phyloP scores from a whole-genome alignment of 2,113 vertebrate genomes.

The Mesocricetus auratus region DNA sequence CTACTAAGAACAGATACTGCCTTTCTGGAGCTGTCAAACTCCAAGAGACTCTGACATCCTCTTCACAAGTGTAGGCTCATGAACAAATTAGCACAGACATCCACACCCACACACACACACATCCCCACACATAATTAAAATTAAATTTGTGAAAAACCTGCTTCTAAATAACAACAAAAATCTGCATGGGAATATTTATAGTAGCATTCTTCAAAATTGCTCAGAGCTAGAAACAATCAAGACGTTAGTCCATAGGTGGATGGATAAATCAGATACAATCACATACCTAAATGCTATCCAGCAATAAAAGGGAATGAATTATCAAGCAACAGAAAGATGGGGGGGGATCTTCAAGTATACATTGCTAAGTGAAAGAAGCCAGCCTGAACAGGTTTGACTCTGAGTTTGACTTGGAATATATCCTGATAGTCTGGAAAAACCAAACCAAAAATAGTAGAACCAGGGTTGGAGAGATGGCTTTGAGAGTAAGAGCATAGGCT shows the following conservation, averaged over 20 bases:
- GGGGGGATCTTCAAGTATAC: neutral
- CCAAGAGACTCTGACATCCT: neutral
- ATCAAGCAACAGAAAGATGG: neutral
- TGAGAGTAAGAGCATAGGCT: neutral
- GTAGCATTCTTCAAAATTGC: neutral
- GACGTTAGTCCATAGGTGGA: neutral
- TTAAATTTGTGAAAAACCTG: neutral
- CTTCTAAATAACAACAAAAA: neutral
- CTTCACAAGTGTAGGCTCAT: neutral
- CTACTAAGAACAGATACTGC: neutral
- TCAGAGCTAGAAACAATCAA: neutral
- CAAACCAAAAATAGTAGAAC: neutral
- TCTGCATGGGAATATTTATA: neutral
- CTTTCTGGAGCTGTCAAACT: neutral
- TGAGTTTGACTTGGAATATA: neutral
- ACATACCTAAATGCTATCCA: slow-evolving; percentile 9
- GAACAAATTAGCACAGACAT: neutral
- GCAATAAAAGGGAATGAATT: neutral
- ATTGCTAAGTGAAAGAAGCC: slow-evolving; percentile 34
- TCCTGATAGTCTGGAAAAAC: slow-evolving; percentile 18
- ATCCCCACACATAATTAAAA: neutral
- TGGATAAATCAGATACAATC: neutral
- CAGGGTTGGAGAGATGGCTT: neutral
- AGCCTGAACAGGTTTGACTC: neutral
- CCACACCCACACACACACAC: no score